Evolutionary conservation across 2,888 invertebrate species (phyloP).

Genomic region (Ariolimax columbianus): DNA sequence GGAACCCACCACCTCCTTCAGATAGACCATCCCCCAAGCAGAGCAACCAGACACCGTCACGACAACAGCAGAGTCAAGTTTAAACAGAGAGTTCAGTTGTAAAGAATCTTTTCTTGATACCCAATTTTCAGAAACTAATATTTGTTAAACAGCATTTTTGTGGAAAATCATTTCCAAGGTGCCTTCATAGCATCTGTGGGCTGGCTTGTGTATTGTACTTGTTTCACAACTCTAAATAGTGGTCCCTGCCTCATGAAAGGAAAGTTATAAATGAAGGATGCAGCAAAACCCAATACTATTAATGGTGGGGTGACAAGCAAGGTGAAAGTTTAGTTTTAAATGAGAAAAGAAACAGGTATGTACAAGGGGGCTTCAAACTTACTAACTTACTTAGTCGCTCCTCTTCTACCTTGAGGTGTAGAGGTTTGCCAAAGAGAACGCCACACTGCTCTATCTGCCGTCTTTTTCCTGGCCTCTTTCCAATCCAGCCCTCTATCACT

Average conservation of each 20-base stretch:
- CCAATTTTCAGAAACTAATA: not conserved
- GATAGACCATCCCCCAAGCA: constrained; percentile 44
- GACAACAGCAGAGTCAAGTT: constrained; percentile 49
- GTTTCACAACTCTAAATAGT: not conserved
- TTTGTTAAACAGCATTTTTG: not conserved
- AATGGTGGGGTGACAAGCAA: too few species aligned
- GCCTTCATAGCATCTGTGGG: not conserved
- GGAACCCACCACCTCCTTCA: constrained; percentile 37
- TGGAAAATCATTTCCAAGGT: not conserved
- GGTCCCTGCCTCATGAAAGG: not conserved
- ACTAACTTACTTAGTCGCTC: too few species aligned
- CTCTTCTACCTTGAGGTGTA: too few species aligned
- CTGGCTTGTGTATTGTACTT: not conserved
- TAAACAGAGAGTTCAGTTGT: not conserved
- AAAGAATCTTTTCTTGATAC: not conserved
- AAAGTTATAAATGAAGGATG: too few species aligned
- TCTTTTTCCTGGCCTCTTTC: too few species aligned
- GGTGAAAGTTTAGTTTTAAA: too few species aligned
- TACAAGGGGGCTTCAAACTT: too few species aligned
- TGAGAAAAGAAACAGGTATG: too few species aligned
- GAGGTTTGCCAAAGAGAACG: too few species aligned
- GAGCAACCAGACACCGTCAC: constrained; percentile 25
- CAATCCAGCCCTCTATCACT: too few species aligned
- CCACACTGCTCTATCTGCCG: too few species aligned
- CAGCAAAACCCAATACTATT: too few species aligned